Conservation (phyloP, 2,113 vertebrate genomes). For the Bujurquina vittata region DNA sequence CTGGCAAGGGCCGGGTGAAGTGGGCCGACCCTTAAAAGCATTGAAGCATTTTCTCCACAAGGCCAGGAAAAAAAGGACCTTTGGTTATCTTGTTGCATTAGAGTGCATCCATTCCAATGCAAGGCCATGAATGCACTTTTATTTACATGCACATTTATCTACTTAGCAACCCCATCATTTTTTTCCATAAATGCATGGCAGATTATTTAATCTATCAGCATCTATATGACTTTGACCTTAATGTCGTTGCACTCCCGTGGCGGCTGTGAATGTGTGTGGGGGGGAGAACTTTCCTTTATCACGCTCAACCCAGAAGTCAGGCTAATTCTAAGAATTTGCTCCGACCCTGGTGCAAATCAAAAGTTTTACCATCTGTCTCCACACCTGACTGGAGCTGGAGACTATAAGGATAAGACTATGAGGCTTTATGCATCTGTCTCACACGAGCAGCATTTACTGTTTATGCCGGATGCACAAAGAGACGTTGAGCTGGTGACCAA, state of each 20-base stretch:
- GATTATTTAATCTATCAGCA: slow-evolving; percentile 73
- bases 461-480: slow-evolving; percentile 32
- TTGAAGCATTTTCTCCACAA: slow-evolving; percentile 49
- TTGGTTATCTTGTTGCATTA: slow-evolving; percentile 64
- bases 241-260: slow-evolving; percentile 37
- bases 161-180: slow-evolving; percentile 76
- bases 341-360: slow-evolving; percentile 46
- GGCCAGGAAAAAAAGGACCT: slow-evolving; percentile 60
- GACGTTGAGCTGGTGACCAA: slow-evolving; percentile 48
- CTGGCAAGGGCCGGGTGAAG: slow-evolving; percentile 7
- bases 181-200: slow-evolving; percentile 78
- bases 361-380: slow-evolving; percentile 41
- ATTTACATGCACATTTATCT: slow-evolving; percentile 77
- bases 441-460: slow-evolving; percentile 24
- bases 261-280: neutral
- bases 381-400: slow-evolving; percentile 56
- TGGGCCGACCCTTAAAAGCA: slow-evolving; percentile 40
- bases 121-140: slow-evolving; percentile 80
- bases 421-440: slow-evolving; percentile 19
- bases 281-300: neutral
- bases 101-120: slow-evolving; percentile 79
- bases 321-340: slow-evolving; percentile 12
- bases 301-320: slow-evolving; percentile 30
- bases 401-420: neutral
- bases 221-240: slow-evolving; percentile 58